Base-by-base conservation (phyloP, 2,888 invertebrate species). In the Lasioglossum lativentre region DNA sequence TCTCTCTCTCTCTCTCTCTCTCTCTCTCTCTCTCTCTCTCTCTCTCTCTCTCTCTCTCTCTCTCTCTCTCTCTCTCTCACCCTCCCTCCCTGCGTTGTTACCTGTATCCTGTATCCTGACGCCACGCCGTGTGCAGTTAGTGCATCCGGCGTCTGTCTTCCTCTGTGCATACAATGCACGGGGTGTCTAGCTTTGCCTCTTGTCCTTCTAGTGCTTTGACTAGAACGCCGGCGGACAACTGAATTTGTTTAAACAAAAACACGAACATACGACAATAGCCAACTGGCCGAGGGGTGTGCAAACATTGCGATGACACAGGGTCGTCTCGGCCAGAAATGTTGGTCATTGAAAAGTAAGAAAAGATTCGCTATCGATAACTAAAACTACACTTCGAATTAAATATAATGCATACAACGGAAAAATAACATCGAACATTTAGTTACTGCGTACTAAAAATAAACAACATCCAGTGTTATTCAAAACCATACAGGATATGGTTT, bases 81-180 rank as follows among this genome's bases (percentile, higher is more conserved):
- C 4, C 45, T 45, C 16, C 4, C 75, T 74, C 3, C 6, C 52
- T 6, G 42, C 34, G 40, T 72, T 63, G 79, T 47, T 75, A 38
- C 72, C 71, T 63, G 77, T 30, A 47, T 40, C 72, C 71, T 63
- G 77, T 30, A 47, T 40, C 85, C 74, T 47, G 76, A 80, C 72
- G 76, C 79, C 73, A 12, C n/a, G 56, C 56, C 8, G 56, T 4
- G 23, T 23, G n/a, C 56, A 56, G 27, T 47, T 79, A 68, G 68
- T 80, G 84, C 76, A 84, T 84, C 75, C 86, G 72, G 83, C 86
- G 63, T 52, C 59, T 52, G 56, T 70, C 12, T 47, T 30, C 63
- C 56, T 42, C 19, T 63, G 40, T 70, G 68, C 10, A 38, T 45
- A 76, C 78, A 45, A 40, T 23, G 38, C 23, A 38, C 19, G 10